Conservation (phyloP, 2,797 vertebrate genomes). For the Fratercula arctica region DNA sequence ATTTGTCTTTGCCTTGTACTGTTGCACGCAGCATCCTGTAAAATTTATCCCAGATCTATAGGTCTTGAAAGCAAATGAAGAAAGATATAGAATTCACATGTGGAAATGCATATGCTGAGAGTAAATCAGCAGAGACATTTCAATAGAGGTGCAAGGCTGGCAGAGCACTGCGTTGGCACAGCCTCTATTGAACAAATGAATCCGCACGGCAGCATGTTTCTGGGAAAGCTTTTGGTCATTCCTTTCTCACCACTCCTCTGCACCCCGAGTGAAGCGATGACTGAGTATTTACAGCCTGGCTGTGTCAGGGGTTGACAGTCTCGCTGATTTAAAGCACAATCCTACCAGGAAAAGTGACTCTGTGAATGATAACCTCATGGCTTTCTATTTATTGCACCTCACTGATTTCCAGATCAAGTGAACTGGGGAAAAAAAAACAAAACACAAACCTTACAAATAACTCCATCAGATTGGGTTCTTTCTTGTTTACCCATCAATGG, state of each 20-base stretch:
- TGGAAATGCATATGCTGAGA: neutral
- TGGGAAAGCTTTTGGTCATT: slow-evolving; percentile 46
- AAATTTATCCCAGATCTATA: neutral
- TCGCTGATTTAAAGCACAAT: slow-evolving; percentile 18
- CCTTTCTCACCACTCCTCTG: slow-evolving; percentile 24
- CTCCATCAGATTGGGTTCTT: neutral
- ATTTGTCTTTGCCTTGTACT: neutral
- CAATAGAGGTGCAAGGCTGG: neutral
- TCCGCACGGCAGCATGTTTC: neutral
- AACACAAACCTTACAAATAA: neutral
- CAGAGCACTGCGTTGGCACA: neutral
- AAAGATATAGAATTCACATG: neutral
- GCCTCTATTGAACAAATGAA: neutral
- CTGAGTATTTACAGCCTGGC: slow-evolving; percentile 32
- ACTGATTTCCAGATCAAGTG: neutral
- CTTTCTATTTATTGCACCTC: neutral
- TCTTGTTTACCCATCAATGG: neutral
- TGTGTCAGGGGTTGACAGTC: neutral
- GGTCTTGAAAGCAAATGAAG: neutral
- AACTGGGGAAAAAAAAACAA: neutral
- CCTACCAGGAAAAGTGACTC: neutral
- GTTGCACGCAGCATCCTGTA: neutral
- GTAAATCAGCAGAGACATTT: slow-evolving; percentile 7
- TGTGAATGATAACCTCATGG: neutral
- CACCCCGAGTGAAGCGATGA: neutral